Base-by-base conservation (phyloP, 2,797 vertebrate species). In the Poecilia gillii region DNA sequence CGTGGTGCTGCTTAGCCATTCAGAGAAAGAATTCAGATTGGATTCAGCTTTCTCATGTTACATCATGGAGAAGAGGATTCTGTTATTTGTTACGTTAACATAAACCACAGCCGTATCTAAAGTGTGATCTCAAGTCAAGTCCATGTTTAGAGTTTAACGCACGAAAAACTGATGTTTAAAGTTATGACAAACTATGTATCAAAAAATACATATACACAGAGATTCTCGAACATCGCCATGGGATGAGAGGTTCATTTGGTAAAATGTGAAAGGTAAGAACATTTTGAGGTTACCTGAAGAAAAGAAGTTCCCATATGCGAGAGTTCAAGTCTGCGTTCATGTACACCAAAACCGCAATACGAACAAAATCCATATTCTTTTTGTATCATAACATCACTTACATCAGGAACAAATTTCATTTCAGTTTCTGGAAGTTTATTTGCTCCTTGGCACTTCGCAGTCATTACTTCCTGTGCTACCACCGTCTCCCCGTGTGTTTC, bases 351-450 rank as follows among this genome's bases (percentile, higher is more conserved):
- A 57, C 53, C 25, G 9, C 25, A 59, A 59, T 59, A 23, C 20
- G 1, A 59, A 59, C 39, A 72, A 55, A 85, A 80, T 82, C 20
- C 28, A 74, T 72, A 41, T 23, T 7, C 2, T 33, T 49, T 76
- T 66, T 43, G 49, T 55, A 8, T 41, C 25, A 8, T n/a, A 62
- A 20, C 23, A 77, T 68, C 43, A 41, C 59, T 81, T 74, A 79
- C 18, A 82, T 76, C 2, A 1, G 1, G 33, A 87, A 41, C 31
- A 49, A 83, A 78, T 81, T 75, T 49, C 2, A 78, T 76, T 12
- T 64, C 78, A 81, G 77, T 70, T 45, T 81, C 73, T 77, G 77
- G 77, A 57, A 55, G 78, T 64, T 87, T 74, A 76, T 76, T 68
- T 41, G 36, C 36, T n/a, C 72, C 78, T 79, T 74, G 64, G 39